These are phyloP conservation scores for Agrenia bidenticulata DNA, from an alignment of 2,888 invertebrate genomes.

Conservation along the genomic window DNA sequence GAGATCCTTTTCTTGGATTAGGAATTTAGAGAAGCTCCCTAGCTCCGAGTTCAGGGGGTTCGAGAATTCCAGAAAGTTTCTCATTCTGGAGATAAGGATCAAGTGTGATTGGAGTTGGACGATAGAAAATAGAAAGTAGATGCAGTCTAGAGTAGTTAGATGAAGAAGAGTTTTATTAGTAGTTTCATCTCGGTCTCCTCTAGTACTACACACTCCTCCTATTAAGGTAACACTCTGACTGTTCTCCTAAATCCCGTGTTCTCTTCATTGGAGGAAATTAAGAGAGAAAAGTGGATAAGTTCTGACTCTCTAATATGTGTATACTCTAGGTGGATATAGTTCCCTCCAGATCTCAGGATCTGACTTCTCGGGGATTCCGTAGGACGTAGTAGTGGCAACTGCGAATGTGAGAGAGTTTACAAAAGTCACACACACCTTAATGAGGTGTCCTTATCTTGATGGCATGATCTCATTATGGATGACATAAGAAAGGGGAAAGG, in stretches of 20 bases:
- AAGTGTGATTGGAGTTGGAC: conserved; percentile 45
- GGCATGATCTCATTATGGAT: conserved; percentile 47
- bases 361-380: too few relatives aligned
- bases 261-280: conserved; percentile 14
- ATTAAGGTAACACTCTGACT: too few relatives aligned
- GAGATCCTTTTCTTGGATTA: conserved; percentile 6
- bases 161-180: conserved; percentile 19
- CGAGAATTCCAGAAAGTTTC: conserved; percentile 8
- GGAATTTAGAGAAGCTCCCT: not conserved
- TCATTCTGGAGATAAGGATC: conserved; percentile 41
- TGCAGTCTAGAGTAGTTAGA: conserved; percentile 10
- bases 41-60: not conserved
- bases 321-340: too few relatives aligned
- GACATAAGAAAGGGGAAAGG: conserved; percentile 9
- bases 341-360: too few relatives aligned
- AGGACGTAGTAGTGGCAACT: too few relatives aligned
- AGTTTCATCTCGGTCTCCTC: not conserved
- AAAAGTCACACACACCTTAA: conserved; percentile 50
- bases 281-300: conserved; percentile 12
- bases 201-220: too few relatives aligned
- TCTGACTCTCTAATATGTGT: too few relatives aligned
- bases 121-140: conserved; percentile 23
- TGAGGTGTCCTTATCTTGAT: conserved; percentile 52
- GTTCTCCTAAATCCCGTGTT: not conserved
- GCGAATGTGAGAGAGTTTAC: not conserved